Evolutionary conservation across 2,888 invertebrate genomes (phyloP), one percentile per base, ranked within the genome.

Genomic region (Pedicia rivosa): DNA sequence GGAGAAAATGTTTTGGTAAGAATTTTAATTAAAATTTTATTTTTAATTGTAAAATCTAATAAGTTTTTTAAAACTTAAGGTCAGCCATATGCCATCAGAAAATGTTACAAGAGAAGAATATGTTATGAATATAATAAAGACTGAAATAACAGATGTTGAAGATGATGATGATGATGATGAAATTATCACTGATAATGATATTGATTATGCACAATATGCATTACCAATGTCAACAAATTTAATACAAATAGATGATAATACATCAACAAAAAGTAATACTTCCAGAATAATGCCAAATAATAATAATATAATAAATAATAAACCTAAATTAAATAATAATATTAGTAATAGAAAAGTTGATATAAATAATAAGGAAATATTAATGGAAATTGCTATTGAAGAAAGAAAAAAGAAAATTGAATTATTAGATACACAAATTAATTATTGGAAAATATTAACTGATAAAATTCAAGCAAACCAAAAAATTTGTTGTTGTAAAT

Each of bases 391-490:
- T 45, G 56, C 56, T 7, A 48, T 59, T 37, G 60, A 59, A 47
- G 60, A 59, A 46, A 51, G 58, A 5, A 55, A 54, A 40, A 48
- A 53, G 0, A 60, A 57, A 42, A 60, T 59, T 19, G 59, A 59
- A 30, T 44, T 59, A 36, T 29, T 59, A 3, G 57, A 59, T 42
- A 59, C 52, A 37, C 59, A 59, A 48, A 59, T 60, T 22, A 56
- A 57, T 15, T 59, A 59, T 36, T 59, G 59, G 59, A 55, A 55
- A 31, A 57, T 55, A 9, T 43, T 59, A 26, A 59, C 60, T 22
- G 54, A 54, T 39, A 59, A 59, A 41, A 36, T 59, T 6, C 56
- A 58, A 41, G 40, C 12, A 13, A 20, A 20, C 20, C 19, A 32
- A 9, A 32, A 32, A 20, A 32, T 32, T 9, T 32, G 32, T 20